Conservation (phyloP, 2,113 vertebrate species). For the Diglossa brunneiventris region DNA sequence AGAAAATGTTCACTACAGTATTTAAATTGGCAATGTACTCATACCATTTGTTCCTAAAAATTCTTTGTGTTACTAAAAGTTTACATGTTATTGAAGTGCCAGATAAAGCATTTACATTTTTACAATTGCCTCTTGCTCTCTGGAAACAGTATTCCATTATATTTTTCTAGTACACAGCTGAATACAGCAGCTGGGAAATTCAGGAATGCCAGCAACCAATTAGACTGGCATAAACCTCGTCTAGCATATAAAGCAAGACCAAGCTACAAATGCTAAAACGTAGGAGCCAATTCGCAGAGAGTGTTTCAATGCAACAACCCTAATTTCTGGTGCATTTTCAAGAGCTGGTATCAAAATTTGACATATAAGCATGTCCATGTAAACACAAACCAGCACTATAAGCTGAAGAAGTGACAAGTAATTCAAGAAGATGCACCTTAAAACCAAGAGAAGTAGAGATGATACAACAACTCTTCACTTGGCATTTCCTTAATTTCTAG, state of each 20-base stretch:
- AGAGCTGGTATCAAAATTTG: background rate
- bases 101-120: constrained; percentile 65
- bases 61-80: background rate
- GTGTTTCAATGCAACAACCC: background rate
- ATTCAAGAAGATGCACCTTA: background rate
- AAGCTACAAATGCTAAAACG: constrained; percentile 33
- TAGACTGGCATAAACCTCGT: constrained; percentile 67
- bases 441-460: background rate
- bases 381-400: background rate
- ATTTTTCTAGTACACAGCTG: constrained; percentile 71
- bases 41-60: constrained; percentile 22
- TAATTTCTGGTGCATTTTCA: background rate
- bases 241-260: constrained; percentile 72
- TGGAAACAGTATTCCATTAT: constrained; percentile 72
- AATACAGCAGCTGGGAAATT: constrained; percentile 74
- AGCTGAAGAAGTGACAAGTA: background rate
- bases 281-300: constrained; percentile 2
- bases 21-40: background rate
- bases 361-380: background rate
- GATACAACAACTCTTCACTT: background rate
- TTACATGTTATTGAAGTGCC: constrained; percentile 22
- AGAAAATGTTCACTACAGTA: background rate
- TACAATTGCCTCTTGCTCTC: constrained; percentile 70
- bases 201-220: constrained; percentile 75
- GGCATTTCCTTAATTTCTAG: background rate